Evolutionary conservation across 2,113 vertebrate genomes (phyloP).

Genomic region (Corythaixoides concolor): DNA sequence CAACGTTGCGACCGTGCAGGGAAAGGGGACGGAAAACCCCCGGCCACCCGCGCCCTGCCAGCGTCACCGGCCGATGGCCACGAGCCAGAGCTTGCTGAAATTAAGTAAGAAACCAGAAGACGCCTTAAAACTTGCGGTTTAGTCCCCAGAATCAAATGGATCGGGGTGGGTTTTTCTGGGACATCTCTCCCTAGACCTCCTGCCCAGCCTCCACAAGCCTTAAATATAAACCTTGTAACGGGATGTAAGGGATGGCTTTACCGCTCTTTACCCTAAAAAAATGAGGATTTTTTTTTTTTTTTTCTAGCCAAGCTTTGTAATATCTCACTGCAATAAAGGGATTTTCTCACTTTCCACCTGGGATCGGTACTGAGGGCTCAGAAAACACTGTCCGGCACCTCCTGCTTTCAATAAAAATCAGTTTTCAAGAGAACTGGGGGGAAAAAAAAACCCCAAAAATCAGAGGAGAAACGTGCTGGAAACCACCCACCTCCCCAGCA

Average conservation of each 20-base stretch:
- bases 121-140: neutral
- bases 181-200: neutral
- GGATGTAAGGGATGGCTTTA: neutral
- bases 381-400: neutral
- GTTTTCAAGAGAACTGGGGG: neutral
- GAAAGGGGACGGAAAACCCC: neutral
- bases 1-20: too few relatives aligned
- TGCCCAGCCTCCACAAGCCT: neutral
- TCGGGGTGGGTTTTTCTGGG: neutral
- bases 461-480: neutral
- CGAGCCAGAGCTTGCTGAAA: neutral
- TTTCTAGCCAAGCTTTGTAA: neutral
- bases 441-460: neutral
- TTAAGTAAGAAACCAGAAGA: neutral
- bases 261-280: neutral
- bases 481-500: neutral
- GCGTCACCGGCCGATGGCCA: neutral
- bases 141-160: neutral
- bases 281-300: neutral
- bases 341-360: neutral
- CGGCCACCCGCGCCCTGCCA: accelerated
- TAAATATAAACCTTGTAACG: neutral
- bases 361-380: neutral
- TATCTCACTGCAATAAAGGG: neutral
- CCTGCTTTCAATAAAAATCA: neutral